Evolutionary conservation across 2,888 invertebrate species (phyloP).

Genomic region (Tineola bisselliella): DNA sequence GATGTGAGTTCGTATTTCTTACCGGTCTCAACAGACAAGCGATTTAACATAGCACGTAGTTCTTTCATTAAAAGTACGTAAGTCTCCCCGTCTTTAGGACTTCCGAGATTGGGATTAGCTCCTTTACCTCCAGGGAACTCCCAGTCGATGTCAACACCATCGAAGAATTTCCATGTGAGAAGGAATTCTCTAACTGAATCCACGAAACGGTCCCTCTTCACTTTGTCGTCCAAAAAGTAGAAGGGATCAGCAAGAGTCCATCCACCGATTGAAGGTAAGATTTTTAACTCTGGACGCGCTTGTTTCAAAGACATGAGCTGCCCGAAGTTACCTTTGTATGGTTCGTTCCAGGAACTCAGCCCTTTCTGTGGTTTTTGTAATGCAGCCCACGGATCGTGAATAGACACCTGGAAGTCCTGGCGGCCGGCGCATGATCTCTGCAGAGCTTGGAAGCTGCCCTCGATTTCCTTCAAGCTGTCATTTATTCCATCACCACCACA

Average conservation of each 20-base stretch:
- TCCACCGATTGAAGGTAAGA: constrained; percentile 55
- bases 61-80: constrained; percentile 55
- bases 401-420: constrained; percentile 58
- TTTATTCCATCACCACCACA: constrained; percentile 62
- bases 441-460: constrained; percentile 59
- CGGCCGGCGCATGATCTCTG: constrained; percentile 59
- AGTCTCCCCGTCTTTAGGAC: constrained; percentile 49
- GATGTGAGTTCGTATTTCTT: constrained; percentile 58
- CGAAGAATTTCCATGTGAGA: constrained; percentile 61
- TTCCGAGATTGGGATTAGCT: constrained; percentile 53
- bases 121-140: constrained; percentile 64
- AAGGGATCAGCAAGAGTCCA: constrained; percentile 62
- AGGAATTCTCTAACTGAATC: constrained; percentile 57
- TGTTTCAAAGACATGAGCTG: constrained; percentile 60
- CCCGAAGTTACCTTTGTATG: constrained; percentile 61
- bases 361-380: constrained; percentile 60
- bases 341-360: constrained; percentile 56
- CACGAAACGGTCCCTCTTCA: constrained; percentile 50
- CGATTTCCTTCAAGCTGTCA: constrained; percentile 61
- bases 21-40: constrained; percentile 47
- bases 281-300: constrained; percentile 53
- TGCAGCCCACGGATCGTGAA: constrained; percentile 62
- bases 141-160: constrained; percentile 62
- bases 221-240: constrained; percentile 52
- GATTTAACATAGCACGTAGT: constrained; percentile 52